Base-by-base conservation (phyloP, 30 jellyfish, hydroid and myxozoan species). In the Clytia hemisphaerica region DNA sequence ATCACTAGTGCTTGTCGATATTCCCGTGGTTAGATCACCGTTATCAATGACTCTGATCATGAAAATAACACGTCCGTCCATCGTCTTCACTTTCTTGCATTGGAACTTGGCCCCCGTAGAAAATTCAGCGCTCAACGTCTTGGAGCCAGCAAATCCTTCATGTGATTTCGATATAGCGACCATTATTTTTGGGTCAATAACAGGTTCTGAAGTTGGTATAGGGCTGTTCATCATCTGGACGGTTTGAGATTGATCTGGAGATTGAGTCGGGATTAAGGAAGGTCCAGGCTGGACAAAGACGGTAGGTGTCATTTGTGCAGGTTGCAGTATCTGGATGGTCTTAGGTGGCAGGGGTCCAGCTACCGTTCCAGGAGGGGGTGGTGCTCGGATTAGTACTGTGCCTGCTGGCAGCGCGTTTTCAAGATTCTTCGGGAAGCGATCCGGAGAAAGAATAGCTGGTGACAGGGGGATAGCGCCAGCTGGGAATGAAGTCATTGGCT, bases 11-110 rank as follows among this genome's bases (percentile, higher is more conserved):
- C 30, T 22, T 33, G 70, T 7, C n/a, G n/a, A n/a, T n/a, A n/a
- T n/a, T n/a, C n/a, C n/a, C n/a, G n/a, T n/a, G n/a, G n/a, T n/a
- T n/a, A n/a, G n/a, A n/a, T n/a, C n/a, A n/a, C n/a, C n/a, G n/a
- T n/a, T n/a, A n/a, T n/a, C n/a, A n/a, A n/a, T n/a, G 14, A 21
- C 36, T 0, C 70, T 28, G 33, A 57, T 57, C 70, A 57, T 57
- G 50, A 57, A 57, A 0, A 57, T 33, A 10, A 57, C 14, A 4
- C 38, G 4, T 6, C 42, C 42, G 0, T 29, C 15, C 70, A 2
- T 25, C 50, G 70, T n/a, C 4, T 45, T 38, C 5, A 57, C 70
- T 57, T 57, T 57, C 42, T 57, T 57, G 50, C 70, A 57, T n/a
- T 57, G 70, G 16, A 57, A 57, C n/a, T n/a, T n/a, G n/a, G n/a